Evolutionary conservation across 2,113 vertebrate species (phyloP).

Genomic region (Oceanodroma tethys): DNA sequence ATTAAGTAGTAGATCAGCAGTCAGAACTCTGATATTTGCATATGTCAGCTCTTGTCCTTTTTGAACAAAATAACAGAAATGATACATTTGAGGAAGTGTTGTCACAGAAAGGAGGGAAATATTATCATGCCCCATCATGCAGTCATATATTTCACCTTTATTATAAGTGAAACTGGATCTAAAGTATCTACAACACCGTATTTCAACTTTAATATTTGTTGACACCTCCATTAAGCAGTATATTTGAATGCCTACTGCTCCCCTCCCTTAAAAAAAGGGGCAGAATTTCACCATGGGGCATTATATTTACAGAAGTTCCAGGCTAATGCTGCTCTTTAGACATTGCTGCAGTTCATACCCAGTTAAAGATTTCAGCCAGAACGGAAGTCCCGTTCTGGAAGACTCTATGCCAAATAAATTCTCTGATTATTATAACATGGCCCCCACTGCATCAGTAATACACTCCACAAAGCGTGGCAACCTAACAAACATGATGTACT

Average conservation of each 20-base stretch:
- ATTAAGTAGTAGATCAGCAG: neutral
- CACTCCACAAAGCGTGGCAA: neutral
- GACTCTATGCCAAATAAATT: neutral
- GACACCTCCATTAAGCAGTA: neutral
- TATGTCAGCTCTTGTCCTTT: neutral
- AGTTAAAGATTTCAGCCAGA: neutral
- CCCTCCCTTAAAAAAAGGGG: neutral
- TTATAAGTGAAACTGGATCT: neutral
- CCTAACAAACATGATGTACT: neutral
- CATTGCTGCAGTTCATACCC: neutral
- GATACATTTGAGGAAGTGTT: neutral
- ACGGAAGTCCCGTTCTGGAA: neutral
- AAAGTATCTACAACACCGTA: neutral
- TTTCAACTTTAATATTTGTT: neutral
- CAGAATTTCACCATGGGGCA: neutral
- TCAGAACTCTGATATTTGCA: neutral
- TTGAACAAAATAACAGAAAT: neutral
- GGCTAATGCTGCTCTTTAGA: neutral
- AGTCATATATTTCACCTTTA: neutral
- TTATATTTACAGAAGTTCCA: neutral
- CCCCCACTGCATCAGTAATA: neutral
- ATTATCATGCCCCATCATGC: accelerated
- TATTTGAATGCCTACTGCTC: neutral
- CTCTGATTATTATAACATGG: neutral
- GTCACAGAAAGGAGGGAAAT: neutral